phyloP scores from a whole-genome alignment of 1,140 invertebrate genomes.

The Drosophila quadrilineata region DNA sequence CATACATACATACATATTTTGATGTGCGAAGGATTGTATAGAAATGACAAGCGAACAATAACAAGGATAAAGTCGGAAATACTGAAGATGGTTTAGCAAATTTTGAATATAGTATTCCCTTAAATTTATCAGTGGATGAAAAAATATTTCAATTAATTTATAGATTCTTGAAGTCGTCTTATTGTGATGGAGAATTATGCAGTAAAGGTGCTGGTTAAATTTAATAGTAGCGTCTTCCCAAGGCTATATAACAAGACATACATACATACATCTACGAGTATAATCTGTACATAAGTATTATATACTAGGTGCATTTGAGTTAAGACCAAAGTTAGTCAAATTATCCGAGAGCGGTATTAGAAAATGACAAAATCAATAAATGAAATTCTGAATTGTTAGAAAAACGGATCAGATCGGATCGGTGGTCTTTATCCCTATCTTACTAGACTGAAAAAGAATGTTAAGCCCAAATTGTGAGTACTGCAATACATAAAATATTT shows the following conservation, averaged over 20 bases:
- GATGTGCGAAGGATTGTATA: constrained; percentile 20
- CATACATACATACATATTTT: constrained; percentile 4
- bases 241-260: background rate
- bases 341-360: constrained; percentile 43
- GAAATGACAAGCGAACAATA: constrained; percentile 28
- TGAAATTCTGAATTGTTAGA: background rate
- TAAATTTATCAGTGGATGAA: too few relatives aligned
- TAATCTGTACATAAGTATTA: constrained; percentile 51
- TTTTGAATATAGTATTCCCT: too few relatives aligned
- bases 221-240: constrained; percentile 23
- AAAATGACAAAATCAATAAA: too few relatives aligned
- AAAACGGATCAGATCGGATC: too few relatives aligned
- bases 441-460: constrained; percentile 65
- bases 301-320: constrained; percentile 38
- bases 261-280: background rate
- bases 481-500: constrained; percentile 23
- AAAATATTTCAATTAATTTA: too few relatives aligned
- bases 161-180: too few relatives aligned
- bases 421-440: constrained; percentile 54
- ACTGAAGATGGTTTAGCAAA: too few relatives aligned
- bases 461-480: constrained; percentile 34
- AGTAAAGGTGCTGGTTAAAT: constrained; percentile 12
- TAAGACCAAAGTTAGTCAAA: constrained; percentile 56
- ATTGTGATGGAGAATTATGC: constrained; percentile 3
- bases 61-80: background rate